These are phyloP conservation scores for Drosophila micromelanica DNA, from an alignment of 1,140 invertebrate species.

Conservation along the genomic window DNA sequence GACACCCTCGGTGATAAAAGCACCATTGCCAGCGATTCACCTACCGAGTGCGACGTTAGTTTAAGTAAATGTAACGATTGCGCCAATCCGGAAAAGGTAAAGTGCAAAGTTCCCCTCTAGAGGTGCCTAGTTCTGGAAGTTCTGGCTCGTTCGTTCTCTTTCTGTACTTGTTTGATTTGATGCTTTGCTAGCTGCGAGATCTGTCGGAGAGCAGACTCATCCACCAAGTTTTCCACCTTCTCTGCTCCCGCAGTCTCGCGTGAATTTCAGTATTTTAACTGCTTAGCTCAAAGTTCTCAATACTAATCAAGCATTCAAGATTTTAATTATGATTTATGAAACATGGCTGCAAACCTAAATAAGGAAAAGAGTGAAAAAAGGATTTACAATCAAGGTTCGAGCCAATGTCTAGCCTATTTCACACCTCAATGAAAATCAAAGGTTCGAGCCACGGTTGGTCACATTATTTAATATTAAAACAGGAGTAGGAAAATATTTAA, in stretches of 20 bases:
- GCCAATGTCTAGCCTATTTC: too few relatives aligned
- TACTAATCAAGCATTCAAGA: conserved; percentile 5
- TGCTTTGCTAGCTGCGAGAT: conserved; percentile 20
- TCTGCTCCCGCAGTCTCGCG: background rate
- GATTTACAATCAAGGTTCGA: too few relatives aligned
- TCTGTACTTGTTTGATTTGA: conserved; percentile 35
- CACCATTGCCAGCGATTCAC: conserved; percentile 68
- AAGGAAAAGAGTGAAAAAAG: too few relatives aligned
- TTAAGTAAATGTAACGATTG: conserved; percentile 30
- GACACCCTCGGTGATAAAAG: conserved; percentile 62
- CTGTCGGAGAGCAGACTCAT: background rate
- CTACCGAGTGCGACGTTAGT: conserved; percentile 64
- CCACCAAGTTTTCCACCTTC: background rate
- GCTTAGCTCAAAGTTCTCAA: conserved; percentile 17
- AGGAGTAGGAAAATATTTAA: too few relatives aligned
- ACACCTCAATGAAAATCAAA: too few relatives aligned
- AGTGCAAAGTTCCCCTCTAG: conserved; percentile 17
- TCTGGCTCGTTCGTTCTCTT: conserved; percentile 28
- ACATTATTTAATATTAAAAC: too few relatives aligned
- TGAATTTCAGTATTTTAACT: background rate
- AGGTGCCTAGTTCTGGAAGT: conserved; percentile 7
- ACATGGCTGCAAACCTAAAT: too few relatives aligned
- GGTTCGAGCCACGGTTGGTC: too few relatives aligned
- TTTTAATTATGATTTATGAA: background rate
- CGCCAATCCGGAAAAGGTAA: conserved; percentile 58